Base-by-base conservation (phyloP, 2,888 invertebrate species). In the Dusona sp. region DNA sequence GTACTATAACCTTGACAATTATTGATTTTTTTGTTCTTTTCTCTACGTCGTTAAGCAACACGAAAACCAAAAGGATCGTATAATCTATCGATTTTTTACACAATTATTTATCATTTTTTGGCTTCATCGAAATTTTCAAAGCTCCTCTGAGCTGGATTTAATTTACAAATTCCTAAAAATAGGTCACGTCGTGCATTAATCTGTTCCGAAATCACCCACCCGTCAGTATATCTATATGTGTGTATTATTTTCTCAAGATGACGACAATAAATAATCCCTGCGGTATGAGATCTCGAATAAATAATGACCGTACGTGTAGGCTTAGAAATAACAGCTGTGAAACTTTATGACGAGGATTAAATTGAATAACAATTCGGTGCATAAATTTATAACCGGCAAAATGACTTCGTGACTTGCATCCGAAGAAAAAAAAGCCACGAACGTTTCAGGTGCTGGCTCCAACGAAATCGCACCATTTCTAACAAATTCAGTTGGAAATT, bases 281-380 rank as follows among this genome's bases (percentile, higher is more conserved):
- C 42, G 72, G 33, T 57, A 25, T 68, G 36, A 45, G 73, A 33
- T 42, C 29, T 73, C 67, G 67, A 42, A 61, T 61, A 54, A 67
- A 57, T 79, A 73, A 78, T 57, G n/a, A 29, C n/a, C n/a, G 45
- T 75, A 42, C 48, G 51, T 25, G 42, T 22, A 67, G 45, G 48
- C 72, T 54, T 51, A 70, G 45, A 33, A 54, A 80, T 80, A 80
- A 79, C 65, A 67, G 65, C 65, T 79, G 83, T 61, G 38, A 45
- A 82, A 68, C 19, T 45, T 77, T 42, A 61, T 16, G 48, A 61
- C 16, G 36, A 29, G 54, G 22, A 83, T 83, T 54, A 79, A 64
- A 79, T 79, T 65, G 67, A 78, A 73, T 83, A 61, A 42, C 29
- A 78, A 79, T 54, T 79, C 33, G 64, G n/a, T 25, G 77, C 36